phyloP scores from a whole-genome alignment of 2,113 vertebrate genomes.

The Ptychochromis oligacanthus region DNA sequence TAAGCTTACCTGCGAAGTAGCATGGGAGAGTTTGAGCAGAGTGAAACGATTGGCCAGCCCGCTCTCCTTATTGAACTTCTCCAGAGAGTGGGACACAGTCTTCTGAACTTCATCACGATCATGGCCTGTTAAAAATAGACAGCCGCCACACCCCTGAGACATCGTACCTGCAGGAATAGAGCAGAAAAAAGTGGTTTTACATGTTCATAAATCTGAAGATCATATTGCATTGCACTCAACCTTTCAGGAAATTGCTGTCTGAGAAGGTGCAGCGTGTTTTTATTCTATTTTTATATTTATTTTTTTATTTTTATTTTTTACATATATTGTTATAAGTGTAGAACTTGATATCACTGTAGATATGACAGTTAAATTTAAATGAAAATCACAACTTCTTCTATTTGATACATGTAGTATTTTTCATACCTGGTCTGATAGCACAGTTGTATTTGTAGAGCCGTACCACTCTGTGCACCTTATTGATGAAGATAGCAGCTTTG shows the following conservation, averaged over 20 bases:
- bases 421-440: slow-evolving; percentile 73
- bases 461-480: slow-evolving; percentile 66
- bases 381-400: background rate
- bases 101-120: slow-evolving; percentile 42
- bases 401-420: background rate
- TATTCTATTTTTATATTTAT: no score
- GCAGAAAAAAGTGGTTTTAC: background rate
- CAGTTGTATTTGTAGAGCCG: slow-evolving; percentile 80
- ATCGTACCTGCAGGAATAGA: slow-evolving; percentile 60
- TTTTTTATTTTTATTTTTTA: no score
- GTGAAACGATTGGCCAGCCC: slow-evolving; percentile 64
- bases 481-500: slow-evolving; percentile 75
- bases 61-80: slow-evolving; percentile 76
- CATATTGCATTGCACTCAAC: background rate
- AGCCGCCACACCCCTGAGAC: slow-evolving; percentile 45
- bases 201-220: background rate
- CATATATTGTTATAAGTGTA: background rate
- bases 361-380: background rate
- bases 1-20: slow-evolving; percentile 46
- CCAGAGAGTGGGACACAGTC: slow-evolving; percentile 44
- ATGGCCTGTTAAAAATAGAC: background rate
- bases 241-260: background rate
- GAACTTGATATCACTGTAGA: background rate
- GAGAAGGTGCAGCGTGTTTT: background rate
- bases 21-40: slow-evolving; percentile 62